These are phyloP conservation scores for Trichacis sp. DNA, from an alignment of 2,888 invertebrate species.

Conservation along the genomic window DNA sequence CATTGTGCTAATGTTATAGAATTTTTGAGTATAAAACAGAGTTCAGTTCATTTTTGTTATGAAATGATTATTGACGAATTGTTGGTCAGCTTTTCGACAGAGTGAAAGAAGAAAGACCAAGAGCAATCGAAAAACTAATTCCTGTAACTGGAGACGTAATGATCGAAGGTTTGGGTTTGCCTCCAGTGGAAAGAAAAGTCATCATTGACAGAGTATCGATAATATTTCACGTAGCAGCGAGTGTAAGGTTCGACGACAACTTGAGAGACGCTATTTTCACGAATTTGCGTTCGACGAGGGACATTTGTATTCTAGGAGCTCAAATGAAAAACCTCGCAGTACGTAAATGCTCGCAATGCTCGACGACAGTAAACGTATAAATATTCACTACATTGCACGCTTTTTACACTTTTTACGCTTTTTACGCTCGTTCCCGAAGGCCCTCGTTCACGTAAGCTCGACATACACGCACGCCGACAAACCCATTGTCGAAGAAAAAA, in stretches of 20 bases:
- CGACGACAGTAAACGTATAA: not conserved
- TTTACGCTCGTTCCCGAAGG: conserved; percentile 66
- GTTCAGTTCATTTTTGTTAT: no score
- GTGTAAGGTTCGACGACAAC: conserved; percentile 83
- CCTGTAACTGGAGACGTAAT: conserved; percentile 76
- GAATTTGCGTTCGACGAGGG: conserved; percentile 77
- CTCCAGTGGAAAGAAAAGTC: conserved; percentile 64
- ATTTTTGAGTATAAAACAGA: no score
- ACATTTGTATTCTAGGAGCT: conserved; percentile 74
- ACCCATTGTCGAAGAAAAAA: conserved; percentile 79
- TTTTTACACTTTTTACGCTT: no score
- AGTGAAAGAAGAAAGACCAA: conserved; percentile 72
- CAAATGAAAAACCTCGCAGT: conserved; percentile 72
- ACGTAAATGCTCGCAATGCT: conserved; percentile 31
- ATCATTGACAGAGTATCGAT: conserved; percentile 72
- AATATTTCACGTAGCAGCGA: conserved; percentile 75
- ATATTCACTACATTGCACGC: not conserved
- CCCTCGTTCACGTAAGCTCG: conserved; percentile 86
- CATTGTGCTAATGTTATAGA: no score
- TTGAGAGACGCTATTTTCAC: conserved; percentile 75
- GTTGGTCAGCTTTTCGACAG: conserved; percentile 74
- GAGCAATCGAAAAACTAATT: conserved; percentile 74
- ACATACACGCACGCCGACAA: conserved; percentile 88
- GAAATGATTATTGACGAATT: no score
- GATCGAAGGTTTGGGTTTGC: conserved; percentile 72